Evolutionary conservation across 2,113 vertebrate species (phyloP).

Genomic region (Psophia crepitans): DNA sequence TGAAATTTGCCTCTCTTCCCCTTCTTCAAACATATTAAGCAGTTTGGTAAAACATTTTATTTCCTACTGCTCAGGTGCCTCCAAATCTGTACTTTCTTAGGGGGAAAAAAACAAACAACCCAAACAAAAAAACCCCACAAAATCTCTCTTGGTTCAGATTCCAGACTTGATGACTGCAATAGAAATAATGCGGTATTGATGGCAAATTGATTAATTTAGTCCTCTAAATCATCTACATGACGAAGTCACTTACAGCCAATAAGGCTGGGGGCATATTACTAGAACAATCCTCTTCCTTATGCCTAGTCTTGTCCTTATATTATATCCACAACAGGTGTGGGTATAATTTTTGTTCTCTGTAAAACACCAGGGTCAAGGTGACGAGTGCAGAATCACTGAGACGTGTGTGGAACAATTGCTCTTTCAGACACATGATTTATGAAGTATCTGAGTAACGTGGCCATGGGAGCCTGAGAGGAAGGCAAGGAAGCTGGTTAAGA

Average conservation of each 20-base stretch:
- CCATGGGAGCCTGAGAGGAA: neutral
- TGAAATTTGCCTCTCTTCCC: neutral
- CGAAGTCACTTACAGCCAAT: neutral
- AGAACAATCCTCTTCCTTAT: neutral
- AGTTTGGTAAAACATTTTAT: neutral
- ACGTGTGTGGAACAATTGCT: constrained; percentile 29
- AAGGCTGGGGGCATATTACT: neutral
- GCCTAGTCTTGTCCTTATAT: neutral
- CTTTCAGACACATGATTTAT: constrained; percentile 64
- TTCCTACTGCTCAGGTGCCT: neutral
- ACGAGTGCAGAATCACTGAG: neutral
- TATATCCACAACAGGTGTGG: neutral
- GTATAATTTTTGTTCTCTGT: neutral
- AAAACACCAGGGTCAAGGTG: constrained; percentile 43
- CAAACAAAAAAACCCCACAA: no score
- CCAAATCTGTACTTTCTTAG: neutral
- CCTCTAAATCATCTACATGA: neutral
- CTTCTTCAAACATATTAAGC: neutral
- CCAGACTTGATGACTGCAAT: neutral
- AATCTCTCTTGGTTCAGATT: neutral
- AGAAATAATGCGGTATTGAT: neutral
- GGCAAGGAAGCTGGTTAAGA: constrained; percentile 22
- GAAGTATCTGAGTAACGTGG: constrained; percentile 49
- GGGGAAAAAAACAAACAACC: neutral
- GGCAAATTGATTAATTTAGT: neutral